Evolutionary conservation across 2,888 invertebrate genomes (phyloP), one percentile per base, ranked within the genome.

Genomic region (Mylabris sibirica): DNA sequence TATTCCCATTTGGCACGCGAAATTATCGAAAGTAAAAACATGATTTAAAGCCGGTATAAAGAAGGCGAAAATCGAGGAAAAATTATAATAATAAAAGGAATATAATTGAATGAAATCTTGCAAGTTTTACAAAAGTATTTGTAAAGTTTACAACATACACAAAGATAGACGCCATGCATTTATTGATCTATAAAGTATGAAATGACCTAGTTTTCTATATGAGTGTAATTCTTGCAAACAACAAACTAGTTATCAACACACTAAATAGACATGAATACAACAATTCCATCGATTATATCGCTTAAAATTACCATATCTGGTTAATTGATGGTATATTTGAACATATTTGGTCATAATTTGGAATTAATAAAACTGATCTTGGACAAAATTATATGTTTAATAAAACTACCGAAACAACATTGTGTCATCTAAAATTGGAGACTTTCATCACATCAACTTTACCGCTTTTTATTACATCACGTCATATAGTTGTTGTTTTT

Each of bases 161-260:
- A 49, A 49, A 49, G 49, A 49, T 11, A 49, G 49, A 49, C 6
- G 9, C 17, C 14, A 44, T 0, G 4, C 41, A n/a, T 41, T 41
- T 49, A 49, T 49, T 49, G 49, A 49, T 49, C 49, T 17, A 49
- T 49, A 17, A 49, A 49, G 49, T 49, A 49, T 9, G 49, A 20
- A 49, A 49, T 17, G 49, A 49, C 49, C 49, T 49, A 49, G 49
- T 49, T 49, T 49, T 49, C 17, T 49, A n/a, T 41, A n/a, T n/a
- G n/a, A n/a, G 30, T 49, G 20, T 49, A 49, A 49, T 49, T 49
- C 49, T 49, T 49, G 49, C 49, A 49, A 17, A 49, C 17, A 8
- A 5, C 20, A 6, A 49, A 49, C 44, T 49, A 20, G 49, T 49
- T 49, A 49, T 49, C 49, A 49, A 17, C 20, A 49, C 49, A 20